Evolutionary conservation across 2,113 vertebrate genomes (phyloP).

Genomic region (Pelvicachromis taeniatus): DNA sequence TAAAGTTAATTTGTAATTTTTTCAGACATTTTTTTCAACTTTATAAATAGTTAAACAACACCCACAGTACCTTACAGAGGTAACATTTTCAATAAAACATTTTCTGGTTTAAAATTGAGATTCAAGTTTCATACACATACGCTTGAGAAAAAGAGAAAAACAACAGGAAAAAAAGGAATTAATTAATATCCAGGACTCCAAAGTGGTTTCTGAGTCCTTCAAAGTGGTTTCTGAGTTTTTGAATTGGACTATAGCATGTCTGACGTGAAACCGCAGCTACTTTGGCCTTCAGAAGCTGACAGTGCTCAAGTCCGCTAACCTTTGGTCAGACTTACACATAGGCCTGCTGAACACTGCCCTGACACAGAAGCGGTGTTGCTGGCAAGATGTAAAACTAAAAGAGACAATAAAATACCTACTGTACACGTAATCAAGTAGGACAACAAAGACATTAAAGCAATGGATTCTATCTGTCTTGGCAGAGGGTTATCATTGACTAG

Average conservation of each 20-base stretch:
- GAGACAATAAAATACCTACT: not conserved
- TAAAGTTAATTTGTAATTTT: not conserved
- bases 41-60: not conserved
- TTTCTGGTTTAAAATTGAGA: not conserved
- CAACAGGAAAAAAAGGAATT: not conserved
- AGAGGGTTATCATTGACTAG: not conserved
- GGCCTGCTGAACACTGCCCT: not conserved
- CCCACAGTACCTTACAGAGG: not conserved
- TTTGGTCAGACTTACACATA: conserved; percentile 34
- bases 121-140: not conserved
- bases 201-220: not conserved
- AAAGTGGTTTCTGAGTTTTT: not conserved
- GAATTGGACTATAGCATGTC: not conserved
- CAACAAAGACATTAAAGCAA: not conserved
- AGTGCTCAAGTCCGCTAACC: conserved; percentile 16
- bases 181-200: not conserved
- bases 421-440: not conserved
- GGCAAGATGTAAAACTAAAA: not conserved
- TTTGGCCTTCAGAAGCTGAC: conserved; percentile 44
- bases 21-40: not conserved
- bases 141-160: not conserved
- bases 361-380: conserved; percentile 1
- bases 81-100: not conserved
- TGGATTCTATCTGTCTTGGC: not conserved
- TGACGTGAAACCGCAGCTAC: conserved; percentile 9